These are phyloP conservation scores for Drosophila prolongata DNA, from an alignment of 2,888 invertebrate genomes.

Conservation along the genomic window DNA sequence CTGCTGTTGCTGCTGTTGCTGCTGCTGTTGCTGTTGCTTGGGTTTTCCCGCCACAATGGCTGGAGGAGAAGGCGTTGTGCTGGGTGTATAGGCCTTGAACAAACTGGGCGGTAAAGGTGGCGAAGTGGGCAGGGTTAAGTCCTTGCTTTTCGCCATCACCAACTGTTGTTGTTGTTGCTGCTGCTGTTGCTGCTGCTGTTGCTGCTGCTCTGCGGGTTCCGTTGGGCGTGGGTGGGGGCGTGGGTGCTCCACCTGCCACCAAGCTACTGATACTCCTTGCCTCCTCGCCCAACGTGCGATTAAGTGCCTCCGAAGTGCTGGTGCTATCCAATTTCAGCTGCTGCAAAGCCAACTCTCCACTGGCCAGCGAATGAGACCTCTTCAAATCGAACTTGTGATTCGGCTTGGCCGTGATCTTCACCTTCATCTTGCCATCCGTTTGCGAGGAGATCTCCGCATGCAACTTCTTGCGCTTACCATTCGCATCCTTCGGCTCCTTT, in stretches of 20 bases:
- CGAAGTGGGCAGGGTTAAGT: conserved; percentile 77
- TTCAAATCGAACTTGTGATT: conserved; percentile 77
- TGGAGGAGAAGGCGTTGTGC: neutral
- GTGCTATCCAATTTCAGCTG: conserved; percentile 40
- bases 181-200: neutral
- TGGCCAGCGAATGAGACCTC: conserved; percentile 69
- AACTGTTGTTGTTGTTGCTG: conserved; percentile 1
- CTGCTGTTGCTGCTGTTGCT: neutral
- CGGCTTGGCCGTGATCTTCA: conserved; percentile 84
- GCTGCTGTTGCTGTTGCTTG: conserved; percentile 7
- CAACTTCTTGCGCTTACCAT: conserved; percentile 85
- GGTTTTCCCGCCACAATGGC: neutral
- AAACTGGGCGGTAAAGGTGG: conserved; percentile 83
- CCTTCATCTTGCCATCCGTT: conserved; percentile 85
- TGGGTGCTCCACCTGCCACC: conserved; percentile 50
- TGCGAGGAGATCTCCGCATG: conserved; percentile 86
- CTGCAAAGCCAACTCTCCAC: conserved; percentile 52
- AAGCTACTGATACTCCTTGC: conserved; percentile 71
- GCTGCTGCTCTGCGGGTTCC: conserved; percentile 3
- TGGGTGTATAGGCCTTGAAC: conserved; percentile 78
- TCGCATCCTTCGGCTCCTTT: conserved; percentile 84
- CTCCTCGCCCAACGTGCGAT: conserved; percentile 73
- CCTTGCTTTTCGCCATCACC: conserved; percentile 43
- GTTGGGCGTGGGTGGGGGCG: conserved; percentile 31
- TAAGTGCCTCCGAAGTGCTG: conserved; percentile 59